phyloP scores from a whole-genome alignment of 2,797 vertebrate genomes.

The Sebastes diaconus region DNA sequence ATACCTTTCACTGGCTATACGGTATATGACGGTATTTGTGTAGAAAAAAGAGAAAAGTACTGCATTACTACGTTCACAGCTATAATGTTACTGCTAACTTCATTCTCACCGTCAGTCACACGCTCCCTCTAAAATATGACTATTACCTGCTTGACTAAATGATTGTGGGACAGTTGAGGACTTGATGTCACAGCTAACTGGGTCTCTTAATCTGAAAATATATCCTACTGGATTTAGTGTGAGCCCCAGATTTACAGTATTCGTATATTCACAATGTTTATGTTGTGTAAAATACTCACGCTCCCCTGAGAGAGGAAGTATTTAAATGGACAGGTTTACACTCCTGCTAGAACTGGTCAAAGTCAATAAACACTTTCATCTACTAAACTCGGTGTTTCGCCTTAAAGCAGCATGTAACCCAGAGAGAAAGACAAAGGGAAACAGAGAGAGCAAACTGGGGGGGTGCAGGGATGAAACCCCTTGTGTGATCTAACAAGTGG shows the following conservation, averaged over 20 bases:
- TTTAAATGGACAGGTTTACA: slow-evolving; percentile 32
- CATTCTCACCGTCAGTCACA: too few relatives aligned
- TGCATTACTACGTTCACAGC: too few relatives aligned
- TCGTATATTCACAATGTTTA: slow-evolving; percentile 7
- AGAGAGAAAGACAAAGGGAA: slow-evolving; percentile 8
- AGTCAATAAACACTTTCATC: slow-evolving; percentile 58
- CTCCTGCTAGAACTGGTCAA: slow-evolving; percentile 39
- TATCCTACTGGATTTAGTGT: slow-evolving; percentile 19
- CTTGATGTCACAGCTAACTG: slow-evolving; percentile 24
- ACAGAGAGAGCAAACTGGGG: background rate
- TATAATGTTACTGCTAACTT: too few relatives aligned
- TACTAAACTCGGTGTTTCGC: slow-evolving; percentile 16
- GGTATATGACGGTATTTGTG: too few relatives aligned
- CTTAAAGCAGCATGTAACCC: slow-evolving; percentile 20
- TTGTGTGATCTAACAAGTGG: background rate
- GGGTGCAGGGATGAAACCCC: slow-evolving; percentile 1
- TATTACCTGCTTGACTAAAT: background rate
- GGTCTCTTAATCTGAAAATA: slow-evolving; percentile 10
- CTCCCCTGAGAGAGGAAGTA: slow-evolving; percentile 10
- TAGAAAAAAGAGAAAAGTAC: too few relatives aligned
- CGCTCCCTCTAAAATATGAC: background rate
- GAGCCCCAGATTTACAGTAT: background rate
- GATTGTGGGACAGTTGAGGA: slow-evolving; percentile 1
- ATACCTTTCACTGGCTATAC: too few relatives aligned
- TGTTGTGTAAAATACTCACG: slow-evolving; percentile 4